Evolutionary conservation across 1,140 invertebrate genomes (phyloP).

Genomic region (Drosophila auraria): DNA sequence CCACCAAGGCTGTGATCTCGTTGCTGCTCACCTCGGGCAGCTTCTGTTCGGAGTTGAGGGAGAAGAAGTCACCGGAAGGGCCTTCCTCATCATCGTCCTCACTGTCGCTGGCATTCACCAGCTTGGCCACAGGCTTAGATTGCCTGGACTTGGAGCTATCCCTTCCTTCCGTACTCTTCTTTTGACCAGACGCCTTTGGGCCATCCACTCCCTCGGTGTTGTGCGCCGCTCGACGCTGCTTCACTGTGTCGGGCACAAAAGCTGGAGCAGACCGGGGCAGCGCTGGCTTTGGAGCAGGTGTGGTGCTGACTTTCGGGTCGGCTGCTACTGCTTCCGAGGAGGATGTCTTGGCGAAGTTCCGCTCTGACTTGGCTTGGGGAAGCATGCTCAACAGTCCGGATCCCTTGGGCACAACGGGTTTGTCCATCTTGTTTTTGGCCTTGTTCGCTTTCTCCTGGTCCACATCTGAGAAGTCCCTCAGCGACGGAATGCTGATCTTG

Average conservation of each 20-base stretch:
- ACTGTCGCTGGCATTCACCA: slow-evolving; percentile 84
- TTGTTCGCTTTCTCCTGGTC: slow-evolving; percentile 78
- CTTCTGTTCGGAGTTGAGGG: slow-evolving; percentile 84
- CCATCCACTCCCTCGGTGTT: slow-evolving; percentile 76
- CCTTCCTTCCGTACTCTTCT: slow-evolving; percentile 8
- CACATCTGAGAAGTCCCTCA: slow-evolving; percentile 86
- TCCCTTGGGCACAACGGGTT: slow-evolving; percentile 69
- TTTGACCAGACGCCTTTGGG: slow-evolving; percentile 21
- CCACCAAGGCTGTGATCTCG: slow-evolving; percentile 76
- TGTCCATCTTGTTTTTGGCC: slow-evolving; percentile 60
- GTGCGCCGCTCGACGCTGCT: slow-evolving; percentile 66
- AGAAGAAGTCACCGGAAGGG: slow-evolving; percentile 86
- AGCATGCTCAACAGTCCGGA: slow-evolving; percentile 86
- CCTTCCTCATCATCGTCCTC: slow-evolving; percentile 73
- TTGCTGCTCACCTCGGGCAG: slow-evolving; percentile 78
- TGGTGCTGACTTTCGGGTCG: background rate
- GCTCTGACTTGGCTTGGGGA: slow-evolving; percentile 86
- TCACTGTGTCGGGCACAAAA: slow-evolving; percentile 79
- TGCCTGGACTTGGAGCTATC: background rate
- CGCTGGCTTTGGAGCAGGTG: background rate
- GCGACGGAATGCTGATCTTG: slow-evolving; percentile 83
- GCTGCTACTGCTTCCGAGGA: slow-evolving; percentile 9
- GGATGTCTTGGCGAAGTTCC: slow-evolving; percentile 60
- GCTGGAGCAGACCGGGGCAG: slow-evolving; percentile 15
- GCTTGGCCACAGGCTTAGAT: slow-evolving; percentile 9